Evolutionary conservation across 2,113 vertebrate species (phyloP).

Genomic region (Drymodes brunneopygia): DNA sequence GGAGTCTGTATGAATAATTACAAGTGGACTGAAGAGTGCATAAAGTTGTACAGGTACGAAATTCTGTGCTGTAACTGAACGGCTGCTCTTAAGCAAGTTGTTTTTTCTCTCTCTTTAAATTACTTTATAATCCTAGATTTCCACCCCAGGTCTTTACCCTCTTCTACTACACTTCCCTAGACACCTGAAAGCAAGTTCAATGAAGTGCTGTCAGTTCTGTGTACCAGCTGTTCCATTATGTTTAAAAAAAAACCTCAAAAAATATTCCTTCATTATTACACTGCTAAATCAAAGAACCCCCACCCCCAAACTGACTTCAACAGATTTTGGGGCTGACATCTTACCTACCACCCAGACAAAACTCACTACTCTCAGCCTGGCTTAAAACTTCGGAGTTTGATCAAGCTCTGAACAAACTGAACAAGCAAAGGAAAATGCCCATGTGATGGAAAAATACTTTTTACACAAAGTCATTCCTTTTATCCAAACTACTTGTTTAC

Average conservation of each 20-base stretch:
- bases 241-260: fast-evolving
- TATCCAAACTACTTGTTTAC: not conserved
- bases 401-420: not conserved
- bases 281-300: not conserved
- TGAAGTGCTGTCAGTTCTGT: not conserved
- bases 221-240: not conserved
- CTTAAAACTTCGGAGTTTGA: not conserved
- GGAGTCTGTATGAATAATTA: not conserved
- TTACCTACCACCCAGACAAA: not conserved
- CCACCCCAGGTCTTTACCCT: not conserved
- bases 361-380: not conserved
- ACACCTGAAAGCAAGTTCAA: not conserved
- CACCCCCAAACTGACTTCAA: not conserved
- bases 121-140: not conserved
- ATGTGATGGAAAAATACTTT: not conserved
- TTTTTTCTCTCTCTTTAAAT: not conserved
- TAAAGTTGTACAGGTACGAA: not conserved
- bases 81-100: not conserved
- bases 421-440: not conserved
- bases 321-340: not conserved
- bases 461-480: not conserved
- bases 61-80: not conserved
- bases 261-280: not conserved
- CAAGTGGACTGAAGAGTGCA: not conserved
- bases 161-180: not conserved